Percentiles rank a stretch among this genome's conserved stretches.
These are phyloP conservation scores for Shinisaurus crocodilurus DNA, from an alignment of 2,113 vertebrate genomes.

Conservation along the genomic window DNA sequence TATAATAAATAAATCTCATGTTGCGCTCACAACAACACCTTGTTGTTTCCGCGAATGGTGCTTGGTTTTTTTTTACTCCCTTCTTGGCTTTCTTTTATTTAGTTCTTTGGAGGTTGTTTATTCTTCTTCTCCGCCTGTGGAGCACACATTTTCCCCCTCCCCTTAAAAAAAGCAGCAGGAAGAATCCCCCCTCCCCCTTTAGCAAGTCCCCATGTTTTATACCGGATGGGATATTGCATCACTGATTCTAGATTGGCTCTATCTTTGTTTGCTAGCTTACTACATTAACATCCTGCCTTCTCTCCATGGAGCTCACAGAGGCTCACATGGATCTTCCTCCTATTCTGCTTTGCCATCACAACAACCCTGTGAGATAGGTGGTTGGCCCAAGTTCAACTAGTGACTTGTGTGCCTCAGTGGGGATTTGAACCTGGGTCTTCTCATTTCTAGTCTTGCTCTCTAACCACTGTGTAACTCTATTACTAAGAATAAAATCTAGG, in stretches of 20 bases:
- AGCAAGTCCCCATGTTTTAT: neutral
- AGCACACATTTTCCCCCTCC: neutral
- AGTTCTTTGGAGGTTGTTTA: neutral
- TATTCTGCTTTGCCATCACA: neutral
- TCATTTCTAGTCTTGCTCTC: neutral
- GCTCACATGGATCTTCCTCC: neutral
- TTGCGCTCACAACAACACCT: neutral
- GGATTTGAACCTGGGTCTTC: neutral
- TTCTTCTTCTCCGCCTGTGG: neutral
- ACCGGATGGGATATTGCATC: neutral
- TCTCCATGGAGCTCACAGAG: neutral
- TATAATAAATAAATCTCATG: no score
- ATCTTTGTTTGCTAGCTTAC: neutral
- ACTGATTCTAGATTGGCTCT: neutral
- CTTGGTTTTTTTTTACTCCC: neutral
- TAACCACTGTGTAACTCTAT: neutral
- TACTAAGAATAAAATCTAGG: neutral
- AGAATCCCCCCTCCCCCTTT: neutral
- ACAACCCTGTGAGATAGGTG: neutral
- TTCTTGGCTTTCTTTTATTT: neutral
- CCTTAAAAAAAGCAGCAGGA: neutral
- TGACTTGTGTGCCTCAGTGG: neutral
- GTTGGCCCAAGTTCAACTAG: neutral
- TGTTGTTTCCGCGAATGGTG: neutral
- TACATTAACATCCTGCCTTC: neutral